These are phyloP conservation scores for Gavialis gangeticus DNA, from an alignment of 2,113 vertebrate species.

Conservation along the genomic window DNA sequence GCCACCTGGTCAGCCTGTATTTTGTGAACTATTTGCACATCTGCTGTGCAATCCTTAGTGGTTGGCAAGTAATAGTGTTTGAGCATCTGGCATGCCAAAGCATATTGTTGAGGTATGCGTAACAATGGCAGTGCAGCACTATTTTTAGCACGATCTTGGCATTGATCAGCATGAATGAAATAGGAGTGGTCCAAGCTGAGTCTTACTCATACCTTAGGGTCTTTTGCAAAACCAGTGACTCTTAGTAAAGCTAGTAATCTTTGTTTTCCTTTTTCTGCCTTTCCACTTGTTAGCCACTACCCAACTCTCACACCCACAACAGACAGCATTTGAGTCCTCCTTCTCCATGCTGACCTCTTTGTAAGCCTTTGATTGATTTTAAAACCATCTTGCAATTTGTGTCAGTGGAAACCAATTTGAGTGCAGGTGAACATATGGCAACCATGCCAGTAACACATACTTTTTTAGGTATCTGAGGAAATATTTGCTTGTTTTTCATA, in stretches of 20 bases:
- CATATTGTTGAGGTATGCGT: not conserved
- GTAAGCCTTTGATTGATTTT: not conserved
- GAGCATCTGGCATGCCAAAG: not conserved
- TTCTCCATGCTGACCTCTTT: not conserved
- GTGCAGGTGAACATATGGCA: not conserved
- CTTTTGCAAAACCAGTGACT: not conserved
- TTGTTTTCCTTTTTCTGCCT: not conserved
- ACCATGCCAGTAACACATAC: not conserved
- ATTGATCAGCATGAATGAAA: not conserved
- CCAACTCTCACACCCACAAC: not conserved
- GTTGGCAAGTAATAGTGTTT: not conserved
- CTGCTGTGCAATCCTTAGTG: not conserved
- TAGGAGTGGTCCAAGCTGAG: not conserved
- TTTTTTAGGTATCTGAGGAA: slow-evolving; percentile 29
- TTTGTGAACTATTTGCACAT: not conserved
- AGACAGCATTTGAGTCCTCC: not conserved
- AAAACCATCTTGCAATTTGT: not conserved
- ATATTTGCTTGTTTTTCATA: slow-evolving; percentile 24
- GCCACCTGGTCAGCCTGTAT: not conserved
- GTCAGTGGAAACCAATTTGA: not conserved
- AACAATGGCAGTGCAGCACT: not conserved
- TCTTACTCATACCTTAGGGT: not conserved
- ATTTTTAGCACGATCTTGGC: not conserved
- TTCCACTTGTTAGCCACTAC: not conserved
- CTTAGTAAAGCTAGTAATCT: not conserved